Base-by-base conservation (phyloP, 2,888 invertebrate genomes). In the Brachyopa scutellaris region DNA sequence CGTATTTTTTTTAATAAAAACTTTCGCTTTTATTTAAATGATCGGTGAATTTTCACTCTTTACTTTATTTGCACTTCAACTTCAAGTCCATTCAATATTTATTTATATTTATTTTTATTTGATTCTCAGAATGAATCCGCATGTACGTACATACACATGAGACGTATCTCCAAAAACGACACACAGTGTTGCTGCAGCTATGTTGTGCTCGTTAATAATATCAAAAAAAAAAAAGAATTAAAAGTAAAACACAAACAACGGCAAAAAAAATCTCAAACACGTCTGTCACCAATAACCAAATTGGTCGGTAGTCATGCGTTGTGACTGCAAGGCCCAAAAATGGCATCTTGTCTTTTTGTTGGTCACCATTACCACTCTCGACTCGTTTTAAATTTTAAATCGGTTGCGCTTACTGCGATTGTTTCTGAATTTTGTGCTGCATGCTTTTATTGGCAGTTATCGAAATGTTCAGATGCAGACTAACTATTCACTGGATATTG, bases 201-300 rank as follows among this genome's bases (percentile, higher is more conserved):
- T 59, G 42, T 42, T 69, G 36, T 57, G 59, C 31, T 72, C 59
- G 82, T 82, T 70, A 66, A 72, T 61, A 57, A 70, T 53, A 69
- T 47, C 7, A 47, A 38, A 59, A 36, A 38, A 45, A 70, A 51
- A 62, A 23, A 45, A 33, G 59, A 40, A 62, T 62, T 70, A 59
- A 59, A 66, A 70, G 42, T 61, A 47, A 73, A 72, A 59, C 53
- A 26, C 51, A 79, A 80, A 86, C 77, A 57, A 79, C 84, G 64
- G 84, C 64, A 79, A 74, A 84, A 83, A 72, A 84, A 84, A 84
- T 84, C 84, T 85, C 79, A 85, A 86, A 87, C 87, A 85, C 72
- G 87, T 86, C 87, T 84, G 89, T 88, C 88, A 89, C 88, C 87
- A 87, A 88, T 88, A 86, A 85, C 89, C 88, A 87, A 88, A 88